Base-by-base conservation (phyloP, 2,888 invertebrate genomes). In the Drosophila tripunctata region DNA sequence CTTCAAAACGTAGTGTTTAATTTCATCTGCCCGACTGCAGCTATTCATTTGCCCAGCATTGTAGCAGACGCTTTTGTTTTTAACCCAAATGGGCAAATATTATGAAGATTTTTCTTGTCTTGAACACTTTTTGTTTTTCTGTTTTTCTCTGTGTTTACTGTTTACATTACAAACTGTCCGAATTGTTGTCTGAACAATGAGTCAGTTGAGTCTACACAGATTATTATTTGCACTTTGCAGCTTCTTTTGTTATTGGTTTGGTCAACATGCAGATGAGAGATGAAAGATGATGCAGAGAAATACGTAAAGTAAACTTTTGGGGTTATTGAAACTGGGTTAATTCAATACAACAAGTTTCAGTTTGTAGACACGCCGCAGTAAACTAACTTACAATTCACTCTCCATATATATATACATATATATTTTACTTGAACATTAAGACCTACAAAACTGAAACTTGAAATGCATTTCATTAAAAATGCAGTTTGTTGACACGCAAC, bases 111-210 rank as follows among this genome's bases (percentile, higher is more conserved):
- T 60, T 43, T 17, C 10, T 24, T 3, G 27, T 10, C 10, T 27
- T 10, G 10, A 27, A 40, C 40, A 21, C 17, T 30, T 27, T 35
- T 43, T 43, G n/a, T n/a, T n/a, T n/a, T n/a, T n/a, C n/a, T n/a
- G n/a, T n/a, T n/a, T n/a, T n/a, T n/a, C n/a, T n/a, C n/a, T n/a
- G n/a, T n/a, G n/a, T n/a, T n/a, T n/a, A n/a, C n/a, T n/a, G n/a
- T n/a, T n/a, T n/a, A n/a, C n/a, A n/a, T n/a, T n/a, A n/a, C n/a
- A n/a, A n/a, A n/a, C 44, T 44, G 47, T 47, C 19, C 43, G 45
- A 79, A 64, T n/a, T 71, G 57, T 74, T 70, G 57, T 57, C 47
- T 17, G 41, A 65, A 43, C 43, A 63, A 54, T 76, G 76, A 78
- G 47, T 69, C 69, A 69, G 47, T 48, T 43, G 45, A 44, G 51